Evolutionary conservation across 53 echinoderm and acorn worm species (phyloP).

Genomic region (Crossaster papposus): DNA sequence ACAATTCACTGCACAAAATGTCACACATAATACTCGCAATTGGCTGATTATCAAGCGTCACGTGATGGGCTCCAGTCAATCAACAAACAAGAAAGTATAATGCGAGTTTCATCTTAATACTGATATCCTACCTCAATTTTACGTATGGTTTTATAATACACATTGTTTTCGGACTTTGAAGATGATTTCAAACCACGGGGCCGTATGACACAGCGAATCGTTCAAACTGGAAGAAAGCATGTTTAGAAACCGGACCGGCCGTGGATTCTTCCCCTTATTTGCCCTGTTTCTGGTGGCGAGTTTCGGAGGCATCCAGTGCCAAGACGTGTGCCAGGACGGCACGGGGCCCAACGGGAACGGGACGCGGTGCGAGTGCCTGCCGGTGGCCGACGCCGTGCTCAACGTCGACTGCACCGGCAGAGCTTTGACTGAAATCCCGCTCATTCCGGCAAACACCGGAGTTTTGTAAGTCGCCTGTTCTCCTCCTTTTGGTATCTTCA

Average conservation of each 20-base stretch:
- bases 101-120: too few species aligned
- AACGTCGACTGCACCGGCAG: slow-evolving; percentile 20
- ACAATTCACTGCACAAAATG: too few species aligned
- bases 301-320: background rate
- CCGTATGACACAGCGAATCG: too few species aligned
- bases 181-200: too few species aligned
- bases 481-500: background rate
- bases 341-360: slow-evolving; percentile 3
- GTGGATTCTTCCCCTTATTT: background rate
- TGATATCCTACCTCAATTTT: too few species aligned
- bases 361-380: background rate
- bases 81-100: too few species aligned
- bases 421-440: background rate
- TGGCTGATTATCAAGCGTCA: too few species aligned
- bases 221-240: background rate
- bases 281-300: background rate
- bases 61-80: too few species aligned
- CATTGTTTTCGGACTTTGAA: too few species aligned
- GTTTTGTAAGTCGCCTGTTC: slow-evolving; percentile 25
- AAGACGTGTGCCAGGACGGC: slow-evolving; percentile 12
- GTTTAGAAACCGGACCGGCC: background rate
- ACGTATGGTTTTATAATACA: too few species aligned
- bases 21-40: too few species aligned
- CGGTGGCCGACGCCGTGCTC: background rate
- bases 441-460: background rate